Evolutionary conservation across 64 coral and sea anemone genomes (phyloP), one percentile per base, ranked within the genome.

Genomic region (Montipora capricornis): DNA sequence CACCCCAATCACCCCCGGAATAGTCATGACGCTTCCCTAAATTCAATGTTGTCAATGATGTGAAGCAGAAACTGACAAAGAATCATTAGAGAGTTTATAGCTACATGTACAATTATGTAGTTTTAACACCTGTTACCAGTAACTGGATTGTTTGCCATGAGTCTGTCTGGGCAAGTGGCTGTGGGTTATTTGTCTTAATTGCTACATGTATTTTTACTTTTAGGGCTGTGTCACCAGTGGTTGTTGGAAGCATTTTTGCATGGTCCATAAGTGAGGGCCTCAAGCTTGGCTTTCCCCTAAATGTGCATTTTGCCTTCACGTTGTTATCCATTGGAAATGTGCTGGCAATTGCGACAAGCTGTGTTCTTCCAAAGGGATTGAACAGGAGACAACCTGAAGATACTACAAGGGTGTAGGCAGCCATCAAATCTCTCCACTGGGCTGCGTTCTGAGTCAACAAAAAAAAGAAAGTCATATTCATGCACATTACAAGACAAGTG

Each of bases 181-280:
- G 0, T 37, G 37, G 37, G 37, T 37, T 37, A 37, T 37, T 37
- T 37, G 37, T 37, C 37, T 37, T 37, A 2, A 37, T 37, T 37
- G 37, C 37, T 37, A 37, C 37, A 37, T 57, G 6, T 17, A 4
- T 69, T 80, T 90, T 17, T 79, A 24, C 50, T 47, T 58, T 12
- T 47, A 93, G 92, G 57, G 47, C 92, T 3, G 6, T n/a, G n/a
- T 76, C 74, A 26, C 92, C 92, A 5, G 45, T 87, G 5, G 11
- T 88, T 74, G 85, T 47, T 48, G 92, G 92, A 79, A 93, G 92
- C 15, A 26, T 62, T 46, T 88, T 93, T 74, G 83, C 92, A 0
- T 93, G 92, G 92, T 93, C 92, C 26, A 88, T 93, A 80, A 88
- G 75, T 45, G 8, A 73, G 2, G 92, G 92, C 20, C 80, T 78